phyloP scores from a whole-genome alignment of 2,888 invertebrate genomes.

The Steromphala cineraria region DNA sequence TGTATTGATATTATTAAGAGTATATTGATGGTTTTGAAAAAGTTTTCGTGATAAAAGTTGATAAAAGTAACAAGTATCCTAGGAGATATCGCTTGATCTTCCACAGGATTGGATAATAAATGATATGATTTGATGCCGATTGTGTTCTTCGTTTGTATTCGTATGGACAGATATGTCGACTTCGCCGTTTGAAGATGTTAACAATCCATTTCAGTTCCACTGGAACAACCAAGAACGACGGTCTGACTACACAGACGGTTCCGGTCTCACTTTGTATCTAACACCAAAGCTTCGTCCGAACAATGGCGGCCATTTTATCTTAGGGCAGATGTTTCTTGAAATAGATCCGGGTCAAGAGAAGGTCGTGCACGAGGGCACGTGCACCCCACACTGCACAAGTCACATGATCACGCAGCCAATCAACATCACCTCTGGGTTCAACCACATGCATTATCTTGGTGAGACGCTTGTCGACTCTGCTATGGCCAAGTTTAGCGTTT shows the following conservation, averaged over 20 bases:
- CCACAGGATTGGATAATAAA: too few relatives aligned
- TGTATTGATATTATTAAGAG: too few relatives aligned
- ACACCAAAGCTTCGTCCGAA: conserved; percentile 21
- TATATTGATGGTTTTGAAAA: too few relatives aligned
- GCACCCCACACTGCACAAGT: not conserved
- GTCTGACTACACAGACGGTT: conserved; percentile 16
- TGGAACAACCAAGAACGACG: conserved; percentile 1
- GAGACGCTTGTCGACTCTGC: too few relatives aligned
- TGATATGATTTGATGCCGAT: too few relatives aligned
- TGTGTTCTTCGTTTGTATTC: too few relatives aligned
- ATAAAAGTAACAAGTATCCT: too few relatives aligned
- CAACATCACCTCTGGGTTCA: not conserved
- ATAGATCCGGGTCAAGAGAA: conserved; percentile 13
- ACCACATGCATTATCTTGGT: conserved; percentile 16
- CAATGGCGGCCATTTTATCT: conserved; percentile 3
- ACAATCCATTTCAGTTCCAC: not conserved
- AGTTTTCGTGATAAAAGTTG: too few relatives aligned
- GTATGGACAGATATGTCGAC: too few relatives aligned
- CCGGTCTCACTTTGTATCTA: conserved; percentile 18
- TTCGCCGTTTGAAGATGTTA: too few relatives aligned
- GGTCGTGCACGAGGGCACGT: not conserved
- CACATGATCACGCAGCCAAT: not conserved
- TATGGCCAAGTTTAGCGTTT: too few relatives aligned
- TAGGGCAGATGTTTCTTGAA: conserved; percentile 21
- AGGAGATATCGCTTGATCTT: too few relatives aligned